A percentile compares a stretch with the other conserved stretches of the same genome.
Conservation (phyloP, 1,140 invertebrate genomes). For the Augochlora pura region DNA sequence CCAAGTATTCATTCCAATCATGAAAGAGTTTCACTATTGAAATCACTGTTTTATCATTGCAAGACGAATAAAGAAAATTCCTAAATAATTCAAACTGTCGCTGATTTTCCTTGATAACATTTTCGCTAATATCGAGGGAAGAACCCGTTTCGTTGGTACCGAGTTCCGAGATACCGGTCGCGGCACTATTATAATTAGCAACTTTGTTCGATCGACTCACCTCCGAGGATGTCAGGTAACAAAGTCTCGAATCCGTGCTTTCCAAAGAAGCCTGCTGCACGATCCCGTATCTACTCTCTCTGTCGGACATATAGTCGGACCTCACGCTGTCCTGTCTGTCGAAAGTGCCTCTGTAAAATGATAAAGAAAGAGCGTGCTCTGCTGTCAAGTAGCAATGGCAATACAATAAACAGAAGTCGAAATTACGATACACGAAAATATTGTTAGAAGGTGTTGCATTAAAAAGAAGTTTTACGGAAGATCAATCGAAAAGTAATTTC, state of each 20-base stretch:
- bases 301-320: slow-evolving; percentile 94
- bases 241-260: slow-evolving; percentile 94
- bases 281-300: slow-evolving; percentile 91
- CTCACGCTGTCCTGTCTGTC: slow-evolving; percentile 94
- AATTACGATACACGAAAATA: no score
- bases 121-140: neutral
- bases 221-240: slow-evolving; percentile 97
- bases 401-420: no score
- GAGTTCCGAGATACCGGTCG: slow-evolving; percentile 61
- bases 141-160: slow-evolving; percentile 32
- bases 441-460: no score
- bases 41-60: neutral
- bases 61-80: neutral
- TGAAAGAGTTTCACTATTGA: no score
- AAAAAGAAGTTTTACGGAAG: no score
- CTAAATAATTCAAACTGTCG: neutral
- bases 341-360: slow-evolving; percentile 86
- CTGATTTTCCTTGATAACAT: neutral
- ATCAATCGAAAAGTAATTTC: no score
- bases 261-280: slow-evolving; percentile 96
- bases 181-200: slow-evolving; percentile 73
- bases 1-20: no score
- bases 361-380: neutral
- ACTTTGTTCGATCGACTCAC: slow-evolving; percentile 83
- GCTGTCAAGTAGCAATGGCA: neutral